Percentiles rank a stretch among this genome's conserved stretches.
phyloP scores from a whole-genome alignment of 1,140 invertebrate species.

The Dermatophagoides farinae region DNA sequence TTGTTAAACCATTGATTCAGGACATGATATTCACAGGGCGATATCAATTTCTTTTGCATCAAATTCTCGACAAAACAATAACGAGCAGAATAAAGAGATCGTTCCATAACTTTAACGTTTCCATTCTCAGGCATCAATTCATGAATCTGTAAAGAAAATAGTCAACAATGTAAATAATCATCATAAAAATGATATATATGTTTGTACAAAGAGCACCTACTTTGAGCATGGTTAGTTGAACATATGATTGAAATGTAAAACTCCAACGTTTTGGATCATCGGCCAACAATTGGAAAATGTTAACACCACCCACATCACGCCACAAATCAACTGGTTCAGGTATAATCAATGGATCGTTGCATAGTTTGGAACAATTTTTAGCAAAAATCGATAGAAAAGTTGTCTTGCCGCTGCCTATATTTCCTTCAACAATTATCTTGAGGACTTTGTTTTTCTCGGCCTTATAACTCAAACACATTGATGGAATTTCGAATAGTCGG shows the following conservation, averaged over 20 bases:
- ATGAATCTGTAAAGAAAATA: background rate
- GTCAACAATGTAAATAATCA: no score
- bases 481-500: background rate
- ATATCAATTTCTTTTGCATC: conserved; percentile 26
- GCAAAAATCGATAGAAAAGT: conserved; percentile 64
- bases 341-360: conserved; percentile 6
- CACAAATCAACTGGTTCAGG: conserved; percentile 37
- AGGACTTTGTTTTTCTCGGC: background rate
- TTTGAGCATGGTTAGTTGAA: conserved; percentile 69
- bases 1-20: conserved; percentile 61
- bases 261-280: conserved; percentile 53
- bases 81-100: conserved; percentile 57
- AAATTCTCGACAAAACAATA: conserved; percentile 69
- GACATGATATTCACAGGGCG: conserved; percentile 41
- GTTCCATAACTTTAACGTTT: conserved; percentile 48
- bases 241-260: conserved; percentile 68
- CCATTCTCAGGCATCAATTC: background rate
- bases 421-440: conserved; percentile 45
- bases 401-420: conserved; percentile 81
- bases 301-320: conserved; percentile 56
- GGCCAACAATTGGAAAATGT: conserved; percentile 69
- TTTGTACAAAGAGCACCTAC: conserved; percentile 37
- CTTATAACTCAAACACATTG: background rate
- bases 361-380: background rate
- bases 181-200: conserved; percentile 3